phyloP scores from a whole-genome alignment of 2,888 invertebrate species.

The Tiliacea citrago region DNA sequence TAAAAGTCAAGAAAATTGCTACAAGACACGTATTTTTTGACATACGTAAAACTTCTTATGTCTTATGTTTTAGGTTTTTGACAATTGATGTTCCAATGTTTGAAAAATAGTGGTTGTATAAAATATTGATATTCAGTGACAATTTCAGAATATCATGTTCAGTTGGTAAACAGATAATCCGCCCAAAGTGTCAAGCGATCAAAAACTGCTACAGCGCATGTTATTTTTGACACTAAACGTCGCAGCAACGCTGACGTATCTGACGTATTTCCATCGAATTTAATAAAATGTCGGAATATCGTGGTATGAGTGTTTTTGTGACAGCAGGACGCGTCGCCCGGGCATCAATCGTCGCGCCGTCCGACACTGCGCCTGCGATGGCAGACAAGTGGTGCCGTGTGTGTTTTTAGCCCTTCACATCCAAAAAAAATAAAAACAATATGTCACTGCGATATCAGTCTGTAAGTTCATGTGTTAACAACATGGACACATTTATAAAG shows the following conservation, averaged over 20 bases:
- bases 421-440: conserved; percentile 79
- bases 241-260: conserved; percentile 47
- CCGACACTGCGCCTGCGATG: conserved; percentile 70
- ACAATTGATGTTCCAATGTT: neutral
- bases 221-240: conserved; percentile 61
- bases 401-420: conserved; percentile 68
- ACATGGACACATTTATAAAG: conserved; percentile 41
- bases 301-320: conserved; percentile 46
- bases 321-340: conserved; percentile 75
- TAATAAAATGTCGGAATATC: conserved; percentile 52
- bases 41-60: neutral
- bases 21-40: neutral
- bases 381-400: conserved; percentile 75
- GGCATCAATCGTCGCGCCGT: conserved; percentile 80
- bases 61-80: neutral
- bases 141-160: conserved; percentile 3
- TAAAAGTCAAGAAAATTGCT: neutral
- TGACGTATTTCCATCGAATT: conserved; percentile 60
- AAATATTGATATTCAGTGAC: neutral
- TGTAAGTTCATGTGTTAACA: conserved; percentile 58
- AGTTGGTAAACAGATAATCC: conserved; percentile 13
- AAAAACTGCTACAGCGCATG: conserved; percentile 38
- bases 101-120: neutral
- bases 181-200: conserved; percentile 33
- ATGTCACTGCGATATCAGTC: conserved; percentile 71